phyloP scores from a whole-genome alignment of 1,140 invertebrate genomes.

The Hydropsyche tenuis region DNA sequence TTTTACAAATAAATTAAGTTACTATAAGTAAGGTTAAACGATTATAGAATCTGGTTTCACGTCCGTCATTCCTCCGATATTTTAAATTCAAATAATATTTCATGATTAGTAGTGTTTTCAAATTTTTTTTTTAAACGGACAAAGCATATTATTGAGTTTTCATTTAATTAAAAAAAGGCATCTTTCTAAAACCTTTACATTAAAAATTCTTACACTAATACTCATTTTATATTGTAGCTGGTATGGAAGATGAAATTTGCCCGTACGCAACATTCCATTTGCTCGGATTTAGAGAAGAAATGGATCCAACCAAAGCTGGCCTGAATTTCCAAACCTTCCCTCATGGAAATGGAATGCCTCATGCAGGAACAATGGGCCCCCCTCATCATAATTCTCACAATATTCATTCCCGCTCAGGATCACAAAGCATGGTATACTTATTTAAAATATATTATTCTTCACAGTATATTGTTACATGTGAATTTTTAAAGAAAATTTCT shows the following conservation, averaged over 20 bases:
- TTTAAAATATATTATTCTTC: constrained; percentile 12
- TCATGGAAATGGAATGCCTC: constrained; percentile 72
- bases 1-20: too few relatives aligned
- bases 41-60: too few relatives aligned
- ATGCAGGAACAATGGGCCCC: constrained; percentile 80
- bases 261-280: constrained; percentile 94
- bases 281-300: constrained; percentile 92
- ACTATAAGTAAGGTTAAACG: too few relatives aligned
- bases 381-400: constrained; percentile 68
- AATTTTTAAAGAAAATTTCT: not conserved
- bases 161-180: too few relatives aligned
- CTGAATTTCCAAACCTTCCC: constrained; percentile 89
- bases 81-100: too few relatives aligned
- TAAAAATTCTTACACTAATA: too few relatives aligned
- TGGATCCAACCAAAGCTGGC: constrained; percentile 84
- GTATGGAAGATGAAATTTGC: constrained; percentile 93
- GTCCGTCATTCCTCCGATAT: too few relatives aligned
- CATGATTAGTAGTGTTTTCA: too few relatives aligned
- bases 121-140: too few relatives aligned
- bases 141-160: too few relatives aligned
- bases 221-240: constrained; percentile 57
- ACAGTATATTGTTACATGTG: not conserved
- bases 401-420: constrained; percentile 83
- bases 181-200: too few relatives aligned
- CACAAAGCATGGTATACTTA: constrained; percentile 78